phyloP scores from a whole-genome alignment of 2,888 invertebrate species.

The Tolmerus cingulatus region DNA sequence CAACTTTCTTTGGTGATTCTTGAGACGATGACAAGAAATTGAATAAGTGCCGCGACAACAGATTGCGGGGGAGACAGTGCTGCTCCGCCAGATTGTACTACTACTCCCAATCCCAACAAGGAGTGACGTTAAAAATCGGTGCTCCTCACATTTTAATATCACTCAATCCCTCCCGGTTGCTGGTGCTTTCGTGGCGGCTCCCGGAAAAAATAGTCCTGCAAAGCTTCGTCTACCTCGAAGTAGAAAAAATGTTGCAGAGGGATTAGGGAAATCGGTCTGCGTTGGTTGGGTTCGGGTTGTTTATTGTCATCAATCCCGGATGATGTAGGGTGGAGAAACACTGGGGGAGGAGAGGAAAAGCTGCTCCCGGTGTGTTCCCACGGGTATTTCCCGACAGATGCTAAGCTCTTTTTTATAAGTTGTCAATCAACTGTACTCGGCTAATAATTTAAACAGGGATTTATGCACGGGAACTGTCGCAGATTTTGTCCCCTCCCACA shows the following conservation, averaged over 20 bases:
- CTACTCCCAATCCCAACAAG: not conserved
- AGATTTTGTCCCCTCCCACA: not conserved
- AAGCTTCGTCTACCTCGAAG: not conserved
- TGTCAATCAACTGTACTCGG: conserved; percentile 6
- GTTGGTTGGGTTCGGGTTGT: not conserved
- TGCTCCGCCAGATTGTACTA: not conserved
- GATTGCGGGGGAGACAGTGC: not conserved
- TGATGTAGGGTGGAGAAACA: not conserved
- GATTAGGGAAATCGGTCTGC: conserved; percentile 9
- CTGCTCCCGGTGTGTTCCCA: conserved; percentile 14
- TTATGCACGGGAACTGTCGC: not conserved
- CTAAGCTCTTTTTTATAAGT: conserved; percentile 6
- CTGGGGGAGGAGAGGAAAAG: not conserved
- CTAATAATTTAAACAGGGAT: conserved; percentile 3
- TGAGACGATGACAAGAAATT: conserved; percentile 40
- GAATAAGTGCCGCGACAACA: conserved; percentile 23
- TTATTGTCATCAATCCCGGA: conserved; percentile 23
- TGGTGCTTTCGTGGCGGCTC: conserved; percentile 3
- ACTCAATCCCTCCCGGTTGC: conserved; percentile 8
- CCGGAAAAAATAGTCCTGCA: not conserved
- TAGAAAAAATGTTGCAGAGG: not conserved
- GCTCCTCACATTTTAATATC: conserved; percentile 39
- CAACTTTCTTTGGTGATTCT: conserved; percentile 29
- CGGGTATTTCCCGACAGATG: conserved; percentile 12
- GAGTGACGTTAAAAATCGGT: conserved; percentile 34